These are phyloP conservation scores for Dicrostonyx torquatus DNA, from an alignment of 2,797 vertebrate species.

Conservation along the genomic window DNA sequence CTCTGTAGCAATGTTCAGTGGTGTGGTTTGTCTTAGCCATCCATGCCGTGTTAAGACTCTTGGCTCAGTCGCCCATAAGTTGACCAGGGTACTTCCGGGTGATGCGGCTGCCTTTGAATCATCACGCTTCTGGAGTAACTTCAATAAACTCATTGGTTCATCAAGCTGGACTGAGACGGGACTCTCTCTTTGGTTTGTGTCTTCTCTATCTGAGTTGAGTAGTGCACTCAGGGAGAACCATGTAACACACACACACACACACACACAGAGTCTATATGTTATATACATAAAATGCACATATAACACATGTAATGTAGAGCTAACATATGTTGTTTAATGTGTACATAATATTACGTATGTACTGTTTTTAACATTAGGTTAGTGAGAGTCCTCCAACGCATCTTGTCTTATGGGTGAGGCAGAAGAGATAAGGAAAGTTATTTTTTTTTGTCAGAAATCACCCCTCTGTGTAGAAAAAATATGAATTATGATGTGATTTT, in stretches of 20 bases:
- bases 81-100: neutral
- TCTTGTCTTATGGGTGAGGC: neutral
- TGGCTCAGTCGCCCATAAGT: neutral
- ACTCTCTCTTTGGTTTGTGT: neutral
- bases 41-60: neutral
- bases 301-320: neutral
- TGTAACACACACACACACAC: neutral
- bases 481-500: neutral
- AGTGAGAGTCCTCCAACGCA: neutral
- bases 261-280: neutral
- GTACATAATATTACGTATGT: neutral
- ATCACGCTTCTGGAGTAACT: neutral
- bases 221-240: neutral
- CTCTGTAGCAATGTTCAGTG: neutral
- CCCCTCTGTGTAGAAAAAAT: neutral
- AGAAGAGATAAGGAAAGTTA: neutral
- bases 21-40: neutral
- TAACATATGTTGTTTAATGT: neutral
- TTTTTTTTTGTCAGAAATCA: neutral
- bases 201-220: neutral
- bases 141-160: neutral
- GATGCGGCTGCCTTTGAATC: neutral
- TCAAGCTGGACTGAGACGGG: neutral
- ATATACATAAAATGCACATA: neutral
- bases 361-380: neutral